Percentiles rank a stretch among this genome's conserved stretches.
These are phyloP conservation scores for Cryptocheilus praepositus DNA, from an alignment of 2,888 invertebrate species.

Conservation along the genomic window DNA sequence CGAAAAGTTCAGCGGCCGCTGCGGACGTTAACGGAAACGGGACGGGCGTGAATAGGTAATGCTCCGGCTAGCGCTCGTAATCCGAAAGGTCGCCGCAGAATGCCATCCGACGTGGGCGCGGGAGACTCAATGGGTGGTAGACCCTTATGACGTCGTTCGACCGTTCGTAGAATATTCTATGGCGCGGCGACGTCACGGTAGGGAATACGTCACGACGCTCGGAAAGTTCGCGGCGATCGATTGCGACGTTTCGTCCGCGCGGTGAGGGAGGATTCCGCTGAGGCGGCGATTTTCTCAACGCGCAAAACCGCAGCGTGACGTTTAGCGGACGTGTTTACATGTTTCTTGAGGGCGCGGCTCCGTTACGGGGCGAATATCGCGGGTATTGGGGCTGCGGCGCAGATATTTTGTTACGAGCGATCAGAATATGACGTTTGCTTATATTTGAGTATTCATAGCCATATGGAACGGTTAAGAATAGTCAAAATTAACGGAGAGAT, in stretches of 20 bases:
- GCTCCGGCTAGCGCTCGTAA: conserved; percentile 7
- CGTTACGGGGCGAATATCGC: too few relatives aligned
- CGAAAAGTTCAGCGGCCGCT: conserved; percentile 12
- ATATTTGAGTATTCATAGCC: too few relatives aligned
- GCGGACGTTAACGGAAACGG: not conserved
- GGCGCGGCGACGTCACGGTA: conserved; percentile 40
- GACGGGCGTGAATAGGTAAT: conserved; percentile 21
- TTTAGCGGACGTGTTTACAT: too few relatives aligned
- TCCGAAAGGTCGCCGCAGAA: conserved; percentile 40
- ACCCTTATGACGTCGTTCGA: conserved; percentile 40
- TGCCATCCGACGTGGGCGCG: conserved; percentile 19
- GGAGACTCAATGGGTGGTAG: conserved; percentile 12
- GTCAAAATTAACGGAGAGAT: too few relatives aligned
- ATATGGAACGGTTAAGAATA: too few relatives aligned
- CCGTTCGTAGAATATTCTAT: conserved; percentile 42
- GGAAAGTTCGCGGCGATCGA: conserved; percentile 39
- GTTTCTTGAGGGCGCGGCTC: too few relatives aligned
- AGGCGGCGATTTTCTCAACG: conserved; percentile 8
- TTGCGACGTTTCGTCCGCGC: not conserved
- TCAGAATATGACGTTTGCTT: too few relatives aligned
- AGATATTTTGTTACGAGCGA: too few relatives aligned
- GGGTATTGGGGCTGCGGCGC: too few relatives aligned
- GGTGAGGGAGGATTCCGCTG: too few relatives aligned
- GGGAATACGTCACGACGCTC: conserved; percentile 37
- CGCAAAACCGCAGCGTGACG: not conserved